These are phyloP conservation scores for Zaprionus bogoriensis DNA, from an alignment of 2,888 invertebrate species.

Conservation along the genomic window DNA sequence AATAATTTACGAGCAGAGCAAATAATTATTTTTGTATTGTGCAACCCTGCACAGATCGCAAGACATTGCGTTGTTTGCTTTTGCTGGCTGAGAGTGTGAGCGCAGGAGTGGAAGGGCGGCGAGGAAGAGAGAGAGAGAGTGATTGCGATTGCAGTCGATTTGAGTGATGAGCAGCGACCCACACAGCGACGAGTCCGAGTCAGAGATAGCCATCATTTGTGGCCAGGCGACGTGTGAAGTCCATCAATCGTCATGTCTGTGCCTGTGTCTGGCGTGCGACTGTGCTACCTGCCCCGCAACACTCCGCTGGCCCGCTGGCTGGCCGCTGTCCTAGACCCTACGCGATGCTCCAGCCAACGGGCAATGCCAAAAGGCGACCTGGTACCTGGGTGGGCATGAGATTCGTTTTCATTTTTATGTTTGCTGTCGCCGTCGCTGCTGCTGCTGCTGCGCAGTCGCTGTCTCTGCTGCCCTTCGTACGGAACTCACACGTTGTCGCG, in stretches of 20 bases:
- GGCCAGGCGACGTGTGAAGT: conserved; percentile 73
- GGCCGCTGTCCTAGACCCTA: not conserved
- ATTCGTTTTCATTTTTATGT: conserved; percentile 73
- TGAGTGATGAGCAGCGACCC: conserved; percentile 77
- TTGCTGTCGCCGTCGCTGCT: conserved; percentile 39
- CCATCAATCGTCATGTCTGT: conserved; percentile 69
- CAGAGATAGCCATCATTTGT: conserved; percentile 65
- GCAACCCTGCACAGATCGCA: conserved; percentile 38
- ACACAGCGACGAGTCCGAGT: conserved; percentile 59
- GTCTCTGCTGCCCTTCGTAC: conserved; percentile 45
- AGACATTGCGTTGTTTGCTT: conserved; percentile 27
- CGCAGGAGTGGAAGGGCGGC: not conserved
- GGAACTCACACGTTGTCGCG: conserved; percentile 78
- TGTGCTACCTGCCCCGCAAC: conserved; percentile 47
- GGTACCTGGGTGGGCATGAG: conserved; percentile 68
- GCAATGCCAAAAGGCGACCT: conserved; percentile 43
- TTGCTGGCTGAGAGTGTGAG: not conserved
- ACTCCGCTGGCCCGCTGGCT: too few relatives aligned
- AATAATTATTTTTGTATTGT: not conserved
- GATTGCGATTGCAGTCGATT: conserved; percentile 65
- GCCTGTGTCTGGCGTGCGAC: conserved; percentile 67
- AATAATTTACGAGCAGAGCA: not conserved
- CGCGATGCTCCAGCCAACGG: not conserved
- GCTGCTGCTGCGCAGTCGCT: conserved; percentile 7
- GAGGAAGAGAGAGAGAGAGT: conserved; percentile 11